Conservation (phyloP, 2,888 invertebrate species). For the Sinelater perroti region DNA sequence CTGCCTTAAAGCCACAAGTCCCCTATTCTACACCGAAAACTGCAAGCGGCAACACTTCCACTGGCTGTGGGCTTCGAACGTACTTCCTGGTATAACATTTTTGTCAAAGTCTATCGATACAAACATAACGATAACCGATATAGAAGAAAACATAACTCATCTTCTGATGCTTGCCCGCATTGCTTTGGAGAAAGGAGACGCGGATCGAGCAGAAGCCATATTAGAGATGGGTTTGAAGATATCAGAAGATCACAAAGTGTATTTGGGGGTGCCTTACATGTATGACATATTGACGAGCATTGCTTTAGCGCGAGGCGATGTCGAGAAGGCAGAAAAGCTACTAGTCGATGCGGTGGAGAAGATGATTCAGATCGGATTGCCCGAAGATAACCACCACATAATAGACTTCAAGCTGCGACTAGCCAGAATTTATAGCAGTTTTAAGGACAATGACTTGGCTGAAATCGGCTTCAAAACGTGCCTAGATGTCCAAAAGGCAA, state of each 20-base stretch:
- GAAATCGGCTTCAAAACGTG: slow-evolving; percentile 61
- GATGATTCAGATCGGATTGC: slow-evolving; percentile 54
- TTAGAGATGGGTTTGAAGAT: slow-evolving; percentile 58
- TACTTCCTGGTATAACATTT: slow-evolving; percentile 23
- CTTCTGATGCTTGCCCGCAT: slow-evolving; percentile 55
- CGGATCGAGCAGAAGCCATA: slow-evolving; percentile 56
- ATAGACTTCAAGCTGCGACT: slow-evolving; percentile 60
- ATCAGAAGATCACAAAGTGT: slow-evolving; percentile 57
- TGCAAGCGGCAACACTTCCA: slow-evolving; percentile 1
- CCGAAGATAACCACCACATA: slow-evolving; percentile 57
- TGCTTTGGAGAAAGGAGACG: slow-evolving; percentile 56
- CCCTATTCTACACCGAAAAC: neutral
- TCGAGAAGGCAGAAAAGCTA: slow-evolving; percentile 57
- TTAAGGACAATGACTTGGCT: slow-evolving; percentile 55
- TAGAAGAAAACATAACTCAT: slow-evolving; percentile 58
- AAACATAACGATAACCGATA: slow-evolving; percentile 44
- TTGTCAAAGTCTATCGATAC: slow-evolving; percentile 24
- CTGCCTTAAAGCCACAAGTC: slow-evolving; percentile 1
- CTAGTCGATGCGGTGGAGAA: slow-evolving; percentile 59
- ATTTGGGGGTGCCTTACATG: slow-evolving; percentile 56
- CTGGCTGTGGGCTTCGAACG: neutral
- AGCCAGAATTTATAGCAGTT: slow-evolving; percentile 58
- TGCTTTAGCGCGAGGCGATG: slow-evolving; percentile 57
- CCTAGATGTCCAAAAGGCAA: slow-evolving; percentile 55
- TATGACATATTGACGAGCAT: slow-evolving; percentile 61